phyloP scores from a whole-genome alignment of 2,888 invertebrate species.

The Agrochola lota region DNA sequence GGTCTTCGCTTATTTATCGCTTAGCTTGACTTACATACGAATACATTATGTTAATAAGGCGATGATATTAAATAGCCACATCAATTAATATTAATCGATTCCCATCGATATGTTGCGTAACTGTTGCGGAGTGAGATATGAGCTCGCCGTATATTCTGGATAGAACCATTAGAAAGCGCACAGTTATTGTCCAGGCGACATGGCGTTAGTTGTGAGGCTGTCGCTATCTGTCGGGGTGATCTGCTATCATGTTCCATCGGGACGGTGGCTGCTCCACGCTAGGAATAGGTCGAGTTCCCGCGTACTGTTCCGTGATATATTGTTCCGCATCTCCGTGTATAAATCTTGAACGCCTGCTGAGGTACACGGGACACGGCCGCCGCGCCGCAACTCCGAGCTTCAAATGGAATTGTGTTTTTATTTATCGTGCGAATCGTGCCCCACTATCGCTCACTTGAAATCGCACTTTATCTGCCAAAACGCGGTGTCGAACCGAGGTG shows the following conservation, averaged over 20 bases:
- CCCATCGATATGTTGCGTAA: constrained; percentile 70
- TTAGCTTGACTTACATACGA: constrained; percentile 84
- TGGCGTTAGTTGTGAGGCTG: constrained; percentile 77
- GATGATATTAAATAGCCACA: constrained; percentile 77
- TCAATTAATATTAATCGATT: constrained; percentile 73
- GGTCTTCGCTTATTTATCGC: constrained; percentile 88
- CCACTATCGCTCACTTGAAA: constrained; percentile 88
- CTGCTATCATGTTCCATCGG: constrained; percentile 87
- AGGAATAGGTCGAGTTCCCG: constrained; percentile 90
- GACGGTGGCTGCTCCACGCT: constrained; percentile 87
- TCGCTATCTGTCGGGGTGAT: constrained; percentile 83
- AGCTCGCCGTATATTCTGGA: constrained; percentile 63
- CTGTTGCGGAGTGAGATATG: constrained; percentile 54
- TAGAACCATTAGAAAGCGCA: constrained; percentile 70
- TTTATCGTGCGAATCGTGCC: constrained; percentile 90
- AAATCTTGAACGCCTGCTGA: constrained; percentile 91
- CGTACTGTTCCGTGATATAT: constrained; percentile 89
- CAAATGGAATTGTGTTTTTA: constrained; percentile 91
- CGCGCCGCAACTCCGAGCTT: constrained; percentile 86
- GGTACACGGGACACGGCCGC: constrained; percentile 89
- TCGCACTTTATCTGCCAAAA: constrained; percentile 89
- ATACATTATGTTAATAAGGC: constrained; percentile 83
- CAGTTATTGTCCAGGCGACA: constrained; percentile 74
- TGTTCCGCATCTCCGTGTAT: constrained; percentile 89
- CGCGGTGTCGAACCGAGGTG: constrained; percentile 80